phyloP scores from a whole-genome alignment of 2,888 invertebrate species.

The Lomographa bimaculata region DNA sequence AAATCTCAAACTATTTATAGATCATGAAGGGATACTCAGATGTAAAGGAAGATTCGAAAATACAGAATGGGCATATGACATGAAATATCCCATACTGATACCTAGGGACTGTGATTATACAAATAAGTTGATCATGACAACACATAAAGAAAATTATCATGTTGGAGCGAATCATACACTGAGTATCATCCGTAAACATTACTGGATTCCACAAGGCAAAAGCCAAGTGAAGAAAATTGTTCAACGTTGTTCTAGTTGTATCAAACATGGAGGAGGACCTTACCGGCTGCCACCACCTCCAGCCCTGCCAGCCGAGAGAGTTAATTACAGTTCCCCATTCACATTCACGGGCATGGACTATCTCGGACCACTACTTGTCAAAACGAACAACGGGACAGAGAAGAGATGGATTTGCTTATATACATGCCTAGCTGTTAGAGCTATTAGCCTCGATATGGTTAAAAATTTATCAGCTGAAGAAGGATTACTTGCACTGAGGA shows the following conservation, averaged over 20 bases:
- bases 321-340: conserved; percentile 23
- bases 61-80: too few relatives aligned
- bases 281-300: conserved; percentile 32
- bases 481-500: not conserved
- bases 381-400: too few relatives aligned
- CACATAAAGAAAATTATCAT: not conserved
- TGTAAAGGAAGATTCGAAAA: not conserved
- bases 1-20: not conserved
- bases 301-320: conserved; percentile 32
- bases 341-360: conserved; percentile 20
- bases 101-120: not conserved
- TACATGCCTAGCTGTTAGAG: conserved; percentile 25
- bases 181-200: not conserved
- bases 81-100: not conserved
- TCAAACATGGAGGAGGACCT: conserved; percentile 35
- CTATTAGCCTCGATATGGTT: conserved; percentile 18
- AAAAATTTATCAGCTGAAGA: conserved; percentile 1
- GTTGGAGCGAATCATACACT: not conserved
- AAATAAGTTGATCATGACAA: not conserved
- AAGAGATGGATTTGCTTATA: conserved; percentile 27
- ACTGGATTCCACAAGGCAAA: not conserved
- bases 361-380: not conserved
- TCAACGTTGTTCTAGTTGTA: not conserved
- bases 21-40: not conserved
- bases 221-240: too few relatives aligned